A percentile compares a stretch with the other conserved stretches of the same genome.
Conservation (phyloP, 2,888 invertebrate species). For the Liodrosophila aerea region DNA sequence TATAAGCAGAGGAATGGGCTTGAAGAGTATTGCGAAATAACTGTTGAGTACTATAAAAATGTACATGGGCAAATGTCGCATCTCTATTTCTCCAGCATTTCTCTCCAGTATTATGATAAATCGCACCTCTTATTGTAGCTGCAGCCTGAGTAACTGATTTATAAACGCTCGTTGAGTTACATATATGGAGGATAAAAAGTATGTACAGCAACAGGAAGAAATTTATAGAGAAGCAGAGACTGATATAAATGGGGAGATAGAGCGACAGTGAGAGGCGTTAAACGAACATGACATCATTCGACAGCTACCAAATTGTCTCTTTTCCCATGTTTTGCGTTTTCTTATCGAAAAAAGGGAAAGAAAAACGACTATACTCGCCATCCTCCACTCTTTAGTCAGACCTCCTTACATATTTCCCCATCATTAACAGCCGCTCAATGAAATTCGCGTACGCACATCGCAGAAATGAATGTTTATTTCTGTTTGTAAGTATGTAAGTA, state of each 20-base stretch:
- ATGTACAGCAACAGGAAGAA: slow-evolving; percentile 8
- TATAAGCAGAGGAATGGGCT: not conserved
- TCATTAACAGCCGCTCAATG: slow-evolving; percentile 30
- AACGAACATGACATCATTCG: slow-evolving; percentile 71
- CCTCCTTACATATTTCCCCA: slow-evolving; percentile 17
- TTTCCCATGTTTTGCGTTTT: slow-evolving; percentile 50
- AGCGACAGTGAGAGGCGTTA: slow-evolving; percentile 22
- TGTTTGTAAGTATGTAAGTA: not conserved
- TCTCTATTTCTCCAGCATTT: slow-evolving; percentile 12
- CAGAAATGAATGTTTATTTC: not conserved
- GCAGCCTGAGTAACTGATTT: slow-evolving; percentile 76
- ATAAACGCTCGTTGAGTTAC: slow-evolving; percentile 46
- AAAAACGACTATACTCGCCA: slow-evolving; percentile 5
- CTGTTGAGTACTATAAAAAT: slow-evolving; percentile 30
- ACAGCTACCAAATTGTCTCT: slow-evolving; percentile 55
- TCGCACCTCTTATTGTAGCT: slow-evolving; percentile 78
- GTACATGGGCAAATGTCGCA: slow-evolving; percentile 24
- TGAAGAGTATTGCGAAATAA: slow-evolving; percentile 57
- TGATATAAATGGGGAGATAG: slow-evolving; percentile 5
- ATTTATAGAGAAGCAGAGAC: slow-evolving; percentile 3
- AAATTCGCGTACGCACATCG: slow-evolving; percentile 18
- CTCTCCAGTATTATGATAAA: slow-evolving; percentile 70
- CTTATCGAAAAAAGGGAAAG: slow-evolving; percentile 9
- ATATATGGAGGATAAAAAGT: slow-evolving; percentile 40
- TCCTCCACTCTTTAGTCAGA: not conserved